Conservation (phyloP, 2,113 vertebrate species). For the Semnornis frantzii region DNA sequence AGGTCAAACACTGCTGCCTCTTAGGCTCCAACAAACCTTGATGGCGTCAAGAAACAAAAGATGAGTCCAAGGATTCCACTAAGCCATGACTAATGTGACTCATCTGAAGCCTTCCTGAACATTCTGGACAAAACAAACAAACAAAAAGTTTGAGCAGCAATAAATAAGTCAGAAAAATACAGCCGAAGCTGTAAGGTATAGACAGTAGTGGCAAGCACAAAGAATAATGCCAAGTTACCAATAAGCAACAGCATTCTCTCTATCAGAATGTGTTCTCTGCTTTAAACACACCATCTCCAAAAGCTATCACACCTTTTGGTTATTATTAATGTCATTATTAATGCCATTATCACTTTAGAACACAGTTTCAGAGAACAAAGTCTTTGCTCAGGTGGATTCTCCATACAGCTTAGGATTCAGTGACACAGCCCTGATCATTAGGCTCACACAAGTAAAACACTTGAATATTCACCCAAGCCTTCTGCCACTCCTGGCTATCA, state of each 20-base stretch:
- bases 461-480: not conserved
- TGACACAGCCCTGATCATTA: not conserved
- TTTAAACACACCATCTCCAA: not conserved
- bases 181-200: not conserved
- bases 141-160: conserved; percentile 17
- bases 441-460: not conserved
- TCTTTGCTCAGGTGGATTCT: not conserved
- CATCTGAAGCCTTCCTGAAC: conserved; percentile 16
- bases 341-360: not conserved
- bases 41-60: conserved; percentile 15
- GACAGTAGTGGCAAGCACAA: not conserved
- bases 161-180: conserved; percentile 18
- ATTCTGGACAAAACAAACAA: not conserved
- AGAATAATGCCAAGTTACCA: not conserved
- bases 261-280: not conserved
- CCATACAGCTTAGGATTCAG: not conserved
- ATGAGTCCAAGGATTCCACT: conserved; percentile 21
- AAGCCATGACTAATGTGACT: not conserved
- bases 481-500: not conserved
- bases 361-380: not conserved
- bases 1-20: not conserved
- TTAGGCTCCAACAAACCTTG: not conserved
- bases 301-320: not conserved
- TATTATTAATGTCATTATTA: not conserved
- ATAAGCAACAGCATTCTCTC: not conserved